phyloP scores from a whole-genome alignment of 2,797 vertebrate genomes.

The Fundulus diaphanus region DNA sequence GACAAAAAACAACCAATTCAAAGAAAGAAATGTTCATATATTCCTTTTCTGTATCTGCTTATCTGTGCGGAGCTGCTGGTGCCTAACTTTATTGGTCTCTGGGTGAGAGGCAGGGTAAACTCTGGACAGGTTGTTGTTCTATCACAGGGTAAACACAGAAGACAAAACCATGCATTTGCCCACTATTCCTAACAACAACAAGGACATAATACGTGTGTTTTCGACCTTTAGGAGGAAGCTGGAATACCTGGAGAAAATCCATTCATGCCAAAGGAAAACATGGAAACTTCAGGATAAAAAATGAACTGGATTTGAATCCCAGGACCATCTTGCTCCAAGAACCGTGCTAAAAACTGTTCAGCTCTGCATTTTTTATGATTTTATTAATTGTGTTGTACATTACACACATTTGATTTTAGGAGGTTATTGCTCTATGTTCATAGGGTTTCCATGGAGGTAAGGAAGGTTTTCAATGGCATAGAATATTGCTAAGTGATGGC shows the following conservation, averaged over 20 bases:
- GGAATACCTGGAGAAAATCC: too few relatives aligned
- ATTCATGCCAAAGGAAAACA: too few relatives aligned
- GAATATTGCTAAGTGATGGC: neutral
- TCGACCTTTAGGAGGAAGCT: too few relatives aligned
- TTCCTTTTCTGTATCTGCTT: neutral
- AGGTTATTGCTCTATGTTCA: neutral
- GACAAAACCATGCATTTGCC: neutral
- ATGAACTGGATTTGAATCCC: too few relatives aligned
- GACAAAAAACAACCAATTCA: neutral
- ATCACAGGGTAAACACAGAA: neutral
- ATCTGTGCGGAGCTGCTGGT: neutral
- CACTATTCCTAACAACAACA: neutral
- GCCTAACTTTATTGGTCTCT: neutral
- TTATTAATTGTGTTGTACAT: neutral
- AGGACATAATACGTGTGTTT: neutral
- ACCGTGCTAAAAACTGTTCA: neutral
- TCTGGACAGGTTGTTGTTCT: neutral
- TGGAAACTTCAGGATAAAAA: too few relatives aligned
- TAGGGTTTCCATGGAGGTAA: neutral
- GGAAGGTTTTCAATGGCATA: neutral
- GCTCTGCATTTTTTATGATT: neutral
- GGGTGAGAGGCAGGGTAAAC: neutral
- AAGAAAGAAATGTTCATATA: neutral
- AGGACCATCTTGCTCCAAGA: too few relatives aligned
- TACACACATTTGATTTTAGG: neutral